Evolutionary conservation across 1,140 invertebrate genomes (phyloP).

Genomic region (Zaprionus ornatus): DNA sequence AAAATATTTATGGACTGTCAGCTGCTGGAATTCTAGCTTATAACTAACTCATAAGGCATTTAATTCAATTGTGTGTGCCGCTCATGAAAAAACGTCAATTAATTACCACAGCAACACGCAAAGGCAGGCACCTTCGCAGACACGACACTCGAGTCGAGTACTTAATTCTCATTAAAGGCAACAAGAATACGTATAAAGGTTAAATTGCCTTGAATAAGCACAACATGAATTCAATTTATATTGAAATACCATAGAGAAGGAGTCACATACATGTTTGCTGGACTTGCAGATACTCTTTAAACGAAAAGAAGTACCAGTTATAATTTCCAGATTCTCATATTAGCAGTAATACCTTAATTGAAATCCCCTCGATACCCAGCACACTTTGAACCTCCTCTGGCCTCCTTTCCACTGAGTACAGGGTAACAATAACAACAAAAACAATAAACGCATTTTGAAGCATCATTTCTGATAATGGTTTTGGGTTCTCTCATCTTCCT

Average conservation of each 20-base stretch:
- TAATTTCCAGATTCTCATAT: background rate
- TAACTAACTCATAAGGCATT: constrained; percentile 34
- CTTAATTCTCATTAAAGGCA: constrained; percentile 16
- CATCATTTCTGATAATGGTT: constrained; percentile 9
- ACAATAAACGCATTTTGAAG: constrained; percentile 16
- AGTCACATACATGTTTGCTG: background rate
- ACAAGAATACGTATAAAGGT: constrained; percentile 55
- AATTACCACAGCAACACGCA: constrained; percentile 54
- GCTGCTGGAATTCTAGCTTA: constrained; percentile 49
- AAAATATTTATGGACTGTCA: constrained; percentile 60
- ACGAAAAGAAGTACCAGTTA: background rate
- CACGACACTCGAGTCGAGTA: constrained; percentile 6
- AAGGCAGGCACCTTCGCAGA: constrained; percentile 47
- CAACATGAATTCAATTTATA: constrained; percentile 7
- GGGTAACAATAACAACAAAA: constrained; percentile 14
- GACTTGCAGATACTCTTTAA: background rate
- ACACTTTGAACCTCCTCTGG: background rate
- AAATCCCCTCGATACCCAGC: no score
- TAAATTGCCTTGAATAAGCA: constrained; percentile 55
- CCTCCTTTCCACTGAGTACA: background rate
- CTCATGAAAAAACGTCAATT: constrained; percentile 42
- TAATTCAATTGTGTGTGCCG: constrained; percentile 8
- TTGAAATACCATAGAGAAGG: background rate
- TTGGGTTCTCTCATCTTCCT: constrained; percentile 16
- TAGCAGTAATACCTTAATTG: no score